A percentile compares a stretch with the other conserved stretches of the same genome.
phyloP scores from a whole-genome alignment of 1,140 invertebrate genomes.

The Drosophila nasuta region DNA sequence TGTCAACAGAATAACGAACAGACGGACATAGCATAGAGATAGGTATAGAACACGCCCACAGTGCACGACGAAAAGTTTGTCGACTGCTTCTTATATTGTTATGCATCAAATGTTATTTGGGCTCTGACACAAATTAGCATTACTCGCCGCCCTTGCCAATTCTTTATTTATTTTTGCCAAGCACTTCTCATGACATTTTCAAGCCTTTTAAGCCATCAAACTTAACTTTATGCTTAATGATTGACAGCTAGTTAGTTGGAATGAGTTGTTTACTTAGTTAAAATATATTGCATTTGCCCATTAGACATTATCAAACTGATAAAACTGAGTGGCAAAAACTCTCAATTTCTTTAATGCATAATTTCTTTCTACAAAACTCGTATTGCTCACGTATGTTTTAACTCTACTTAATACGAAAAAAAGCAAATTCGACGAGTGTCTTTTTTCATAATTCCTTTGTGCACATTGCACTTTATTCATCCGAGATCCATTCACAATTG shows the following conservation, averaged over 20 bases:
- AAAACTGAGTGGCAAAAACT: neutral
- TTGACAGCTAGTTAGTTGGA: neutral
- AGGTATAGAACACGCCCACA: neutral
- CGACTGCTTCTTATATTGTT: neutral
- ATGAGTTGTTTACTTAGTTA: neutral
- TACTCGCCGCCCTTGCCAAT: conserved; percentile 34
- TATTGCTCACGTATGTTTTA: neutral
- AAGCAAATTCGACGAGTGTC: neutral
- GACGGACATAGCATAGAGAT: neutral
- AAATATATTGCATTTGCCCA: conserved; percentile 4
- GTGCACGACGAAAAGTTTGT: conserved; percentile 15
- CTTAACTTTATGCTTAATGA: conserved; percentile 21
- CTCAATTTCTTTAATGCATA: neutral
- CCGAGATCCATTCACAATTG: conserved; percentile 1
- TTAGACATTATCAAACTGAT: conserved; percentile 11
- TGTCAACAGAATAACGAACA: conserved; percentile 16
- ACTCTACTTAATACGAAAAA: neutral
- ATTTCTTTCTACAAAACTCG: neutral
- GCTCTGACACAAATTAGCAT: conserved; percentile 24
- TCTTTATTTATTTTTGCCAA: conserved; percentile 19
- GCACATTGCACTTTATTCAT: conserved; percentile 7
- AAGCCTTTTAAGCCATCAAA: conserved; percentile 12
- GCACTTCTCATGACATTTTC: conserved; percentile 1
- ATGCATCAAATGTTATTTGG: neutral
- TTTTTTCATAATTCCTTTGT: conserved; percentile 36